Evolutionary conservation across 2,888 invertebrate species (phyloP).

Genomic region (Unio delphinus): DNA sequence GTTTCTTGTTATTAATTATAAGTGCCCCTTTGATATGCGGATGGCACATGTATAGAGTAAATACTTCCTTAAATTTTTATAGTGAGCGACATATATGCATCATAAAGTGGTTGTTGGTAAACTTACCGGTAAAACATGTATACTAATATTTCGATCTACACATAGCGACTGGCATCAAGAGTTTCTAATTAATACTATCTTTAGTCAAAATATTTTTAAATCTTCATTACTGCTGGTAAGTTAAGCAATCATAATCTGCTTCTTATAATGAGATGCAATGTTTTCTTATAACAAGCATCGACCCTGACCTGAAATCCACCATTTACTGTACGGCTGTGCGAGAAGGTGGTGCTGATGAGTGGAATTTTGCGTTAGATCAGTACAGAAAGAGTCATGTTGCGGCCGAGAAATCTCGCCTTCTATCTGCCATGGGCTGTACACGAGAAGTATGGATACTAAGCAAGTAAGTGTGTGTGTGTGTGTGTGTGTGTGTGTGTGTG

Average conservation of each 20-base stretch:
- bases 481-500: background rate
- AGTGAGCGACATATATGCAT: too few species aligned
- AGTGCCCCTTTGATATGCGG: too few species aligned
- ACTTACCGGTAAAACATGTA: too few species aligned
- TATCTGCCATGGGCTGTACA: conserved; percentile 81
- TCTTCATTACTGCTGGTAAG: background rate
- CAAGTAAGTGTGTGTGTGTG: conserved; percentile 39
- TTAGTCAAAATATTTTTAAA: too few species aligned
- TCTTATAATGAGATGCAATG: background rate
- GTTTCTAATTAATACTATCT: too few species aligned
- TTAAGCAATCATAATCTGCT: background rate
- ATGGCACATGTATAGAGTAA: too few species aligned
- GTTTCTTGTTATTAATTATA: too few species aligned
- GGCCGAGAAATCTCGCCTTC: conserved; percentile 78
- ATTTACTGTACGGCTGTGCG: conserved; percentile 83
- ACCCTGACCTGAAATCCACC: conserved; percentile 80
- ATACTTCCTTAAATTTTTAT: too few species aligned
- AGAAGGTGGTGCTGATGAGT: conserved; percentile 80
- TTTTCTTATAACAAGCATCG: conserved; percentile 75
- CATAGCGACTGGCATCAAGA: too few species aligned
- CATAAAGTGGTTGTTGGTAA: too few species aligned
- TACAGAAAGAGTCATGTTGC: conserved; percentile 80
- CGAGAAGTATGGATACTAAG: conserved; percentile 77
- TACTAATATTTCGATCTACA: too few species aligned
- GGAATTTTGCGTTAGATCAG: conserved; percentile 83